phyloP scores from a whole-genome alignment of 2,113 vertebrate species.

The Tetrax tetrax region DNA sequence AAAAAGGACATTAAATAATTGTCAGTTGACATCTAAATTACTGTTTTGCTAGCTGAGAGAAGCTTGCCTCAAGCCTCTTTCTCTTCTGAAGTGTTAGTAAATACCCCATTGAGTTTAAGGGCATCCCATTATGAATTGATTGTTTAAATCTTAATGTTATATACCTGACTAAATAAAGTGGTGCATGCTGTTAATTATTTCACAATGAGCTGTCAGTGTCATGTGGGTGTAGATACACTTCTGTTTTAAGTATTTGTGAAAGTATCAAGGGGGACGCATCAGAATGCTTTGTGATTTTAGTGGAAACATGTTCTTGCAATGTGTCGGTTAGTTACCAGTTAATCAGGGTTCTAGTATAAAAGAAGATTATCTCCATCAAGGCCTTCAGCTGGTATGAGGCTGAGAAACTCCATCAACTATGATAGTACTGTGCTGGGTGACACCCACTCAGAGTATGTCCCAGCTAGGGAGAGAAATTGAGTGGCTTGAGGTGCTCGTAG shows the following conservation, averaged over 20 bases:
- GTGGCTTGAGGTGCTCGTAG: neutral
- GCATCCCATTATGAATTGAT: neutral
- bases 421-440: neutral
- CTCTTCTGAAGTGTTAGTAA: slow-evolving; percentile 35
- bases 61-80: slow-evolving; percentile 18
- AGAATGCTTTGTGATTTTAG: neutral
- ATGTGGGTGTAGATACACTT: neutral
- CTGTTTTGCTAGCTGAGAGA: slow-evolving; percentile 39
- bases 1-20: slow-evolving; percentile 43
- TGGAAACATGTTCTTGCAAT: neutral
- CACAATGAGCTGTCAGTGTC: neutral
- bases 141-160: neutral
- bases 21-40: slow-evolving; percentile 48
- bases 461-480: neutral
- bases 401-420: neutral
- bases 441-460: neutral
- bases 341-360: neutral
- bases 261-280: neutral
- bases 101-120: slow-evolving; percentile 21
- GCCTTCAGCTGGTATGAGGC: neutral
- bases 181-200: neutral
- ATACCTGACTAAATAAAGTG: slow-evolving; percentile 13
- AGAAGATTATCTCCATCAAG: neutral
- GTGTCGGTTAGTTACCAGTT: neutral
- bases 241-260: neutral